Base-by-base conservation (phyloP, 2,113 vertebrate species). In the Odocoileus hemionus region DNA sequence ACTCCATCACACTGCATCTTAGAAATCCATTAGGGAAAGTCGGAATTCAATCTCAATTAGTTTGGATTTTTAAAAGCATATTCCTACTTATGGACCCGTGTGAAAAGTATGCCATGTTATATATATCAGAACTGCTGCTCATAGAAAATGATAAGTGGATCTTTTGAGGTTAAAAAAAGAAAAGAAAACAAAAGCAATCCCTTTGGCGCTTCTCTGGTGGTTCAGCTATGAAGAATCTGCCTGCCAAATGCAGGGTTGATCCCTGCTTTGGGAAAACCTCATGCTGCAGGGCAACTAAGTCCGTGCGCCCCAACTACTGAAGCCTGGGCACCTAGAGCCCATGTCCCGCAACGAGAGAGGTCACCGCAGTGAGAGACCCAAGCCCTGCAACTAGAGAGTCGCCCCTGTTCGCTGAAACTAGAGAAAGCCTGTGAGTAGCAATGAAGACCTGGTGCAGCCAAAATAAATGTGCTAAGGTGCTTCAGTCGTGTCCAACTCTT, bases 281-380 rank as follows among this genome's bases (percentile, higher is more conserved):
- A 39, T 11, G n/a, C 67, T 0, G 2, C 67, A 70, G 67, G 67
- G 19, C 67, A 39, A 23, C 67, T 70, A 70, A 39, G 10, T 19
- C n/a, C 9, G 6, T 1, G n/a, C 0, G 0, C n/a, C n/a, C 11
- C n/a, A 23, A 1, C 10, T 36, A 11, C 8, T 11, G 64, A 67
- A 21, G 64, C 64, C 64, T 21, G 33, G 17, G 19, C 67, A 23
- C n/a, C 67, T 70, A 6, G 5, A 70, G 67, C 19, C 2, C 2
- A 2, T 6, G 67, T 19, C 23, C n/a, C 2, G 0, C n/a, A 23
- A 3, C 0, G 0, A 36, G 9, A 23, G 64, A 19, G 5, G n/a
- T 19, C 19, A 3, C 9, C 0, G 0, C 67, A 39, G 67, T 8
- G 67, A 12, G 19, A 6, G 39, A 6, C 67, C n/a, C 9, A 1